Percentiles rank a stretch among this genome's conserved stretches.
phyloP scores from a whole-genome alignment of 2,888 invertebrate species.

The Chrysotoxum bicinctum region DNA sequence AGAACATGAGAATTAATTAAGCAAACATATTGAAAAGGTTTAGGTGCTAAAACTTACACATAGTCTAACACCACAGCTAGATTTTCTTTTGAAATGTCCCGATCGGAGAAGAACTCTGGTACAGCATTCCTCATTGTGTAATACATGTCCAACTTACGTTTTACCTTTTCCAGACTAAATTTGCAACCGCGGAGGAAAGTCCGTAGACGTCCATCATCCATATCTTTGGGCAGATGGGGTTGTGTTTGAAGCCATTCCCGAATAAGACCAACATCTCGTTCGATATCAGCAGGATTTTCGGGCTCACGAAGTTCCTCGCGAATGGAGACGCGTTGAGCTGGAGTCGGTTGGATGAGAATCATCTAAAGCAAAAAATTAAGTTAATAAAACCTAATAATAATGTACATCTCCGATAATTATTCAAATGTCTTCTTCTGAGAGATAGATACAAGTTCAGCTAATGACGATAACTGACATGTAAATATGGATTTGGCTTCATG shows the following conservation, averaged over 20 bases:
- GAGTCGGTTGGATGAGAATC: slow-evolving; percentile 86
- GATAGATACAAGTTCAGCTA: slow-evolving; percentile 29
- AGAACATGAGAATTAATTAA: neutral
- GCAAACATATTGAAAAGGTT: neutral
- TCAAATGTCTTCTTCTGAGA: neutral
- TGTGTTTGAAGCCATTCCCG: slow-evolving; percentile 88
- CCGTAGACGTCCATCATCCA: slow-evolving; percentile 89
- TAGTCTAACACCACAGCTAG: slow-evolving; percentile 86
- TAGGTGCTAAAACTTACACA: slow-evolving; percentile 84
- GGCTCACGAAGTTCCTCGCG: slow-evolving; percentile 87
- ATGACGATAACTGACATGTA: slow-evolving; percentile 31
- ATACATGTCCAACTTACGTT: slow-evolving; percentile 93
- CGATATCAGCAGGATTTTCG: slow-evolving; percentile 83
- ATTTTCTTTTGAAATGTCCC: slow-evolving; percentile 88
- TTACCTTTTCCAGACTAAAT: slow-evolving; percentile 92
- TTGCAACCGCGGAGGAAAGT: slow-evolving; percentile 93
- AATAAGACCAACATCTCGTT: slow-evolving; percentile 85
- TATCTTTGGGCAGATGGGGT: slow-evolving; percentile 85
- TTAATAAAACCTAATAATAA: neutral
- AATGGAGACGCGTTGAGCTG: slow-evolving; percentile 87
- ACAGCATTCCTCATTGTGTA: slow-evolving; percentile 92
- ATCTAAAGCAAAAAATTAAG: slow-evolving; percentile 79
- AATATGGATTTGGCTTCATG: slow-evolving; percentile 20
- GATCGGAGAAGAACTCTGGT: slow-evolving; percentile 91
- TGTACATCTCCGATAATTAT: neutral